A percentile compares a stretch with the other conserved stretches of the same genome.
Evolutionary conservation across 37 sponge, comb jelly and placozoan species (phyloP).

Genomic region (Cladorhizidae sp.): DNA sequence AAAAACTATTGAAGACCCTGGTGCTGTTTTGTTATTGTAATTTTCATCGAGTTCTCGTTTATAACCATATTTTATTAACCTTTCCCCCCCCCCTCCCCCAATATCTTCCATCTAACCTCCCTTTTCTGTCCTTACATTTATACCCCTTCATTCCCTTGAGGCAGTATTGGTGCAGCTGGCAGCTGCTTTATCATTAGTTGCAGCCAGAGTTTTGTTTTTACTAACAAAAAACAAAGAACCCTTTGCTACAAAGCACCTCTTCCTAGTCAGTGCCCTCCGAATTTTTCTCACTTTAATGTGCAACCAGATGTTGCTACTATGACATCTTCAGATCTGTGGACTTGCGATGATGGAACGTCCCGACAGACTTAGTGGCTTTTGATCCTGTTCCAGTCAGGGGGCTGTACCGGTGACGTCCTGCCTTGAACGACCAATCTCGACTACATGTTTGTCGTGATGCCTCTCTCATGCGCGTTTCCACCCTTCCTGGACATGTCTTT

Average conservation of each 20-base stretch:
- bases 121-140: background rate
- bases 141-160: background rate
- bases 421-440: background rate
- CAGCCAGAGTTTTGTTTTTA: background rate
- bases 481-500: too few relatives aligned
- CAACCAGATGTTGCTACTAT: too few relatives aligned
- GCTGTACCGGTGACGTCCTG: background rate
- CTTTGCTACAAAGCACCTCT: conserved; percentile 14
- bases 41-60: background rate
- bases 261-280: conserved; percentile 8
- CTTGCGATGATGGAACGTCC: background rate
- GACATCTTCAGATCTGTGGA: background rate
- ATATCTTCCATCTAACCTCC: background rate
- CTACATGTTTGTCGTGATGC: too few relatives aligned
- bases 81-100: background rate
- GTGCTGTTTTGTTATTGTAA: background rate
- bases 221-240: background rate
- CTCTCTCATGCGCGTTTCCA: too few relatives aligned
- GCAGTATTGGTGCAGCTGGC: background rate
- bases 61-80: background rate
- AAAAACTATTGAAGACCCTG: too few relatives aligned
- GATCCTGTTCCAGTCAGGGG: background rate
- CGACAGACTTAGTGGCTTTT: background rate
- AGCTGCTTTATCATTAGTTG: background rate
- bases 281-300: too few relatives aligned